Evolutionary conservation across 2,888 invertebrate species (phyloP).

Genomic region (Opisthograptis luteolata): DNA sequence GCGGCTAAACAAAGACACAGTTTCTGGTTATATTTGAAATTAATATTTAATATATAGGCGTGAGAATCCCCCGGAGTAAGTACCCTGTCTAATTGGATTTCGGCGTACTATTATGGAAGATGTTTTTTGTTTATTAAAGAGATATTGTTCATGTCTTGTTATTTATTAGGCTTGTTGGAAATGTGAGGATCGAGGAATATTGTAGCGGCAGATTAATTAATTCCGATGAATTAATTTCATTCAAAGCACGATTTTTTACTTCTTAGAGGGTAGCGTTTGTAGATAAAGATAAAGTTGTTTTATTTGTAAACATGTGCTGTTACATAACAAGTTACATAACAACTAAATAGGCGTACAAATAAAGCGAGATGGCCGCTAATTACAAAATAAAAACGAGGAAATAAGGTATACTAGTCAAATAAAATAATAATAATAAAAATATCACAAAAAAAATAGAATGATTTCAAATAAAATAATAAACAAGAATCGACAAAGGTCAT

Average conservation of each 20-base stretch:
- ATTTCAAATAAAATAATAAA: too few relatives aligned
- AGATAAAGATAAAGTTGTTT: too few relatives aligned
- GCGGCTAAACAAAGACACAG: background rate
- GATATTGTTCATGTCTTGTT: background rate
- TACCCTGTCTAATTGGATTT: constrained; percentile 8
- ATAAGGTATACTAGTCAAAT: too few relatives aligned
- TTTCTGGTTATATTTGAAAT: constrained; percentile 4
- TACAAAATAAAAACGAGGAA: too few relatives aligned
- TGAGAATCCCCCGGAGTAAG: background rate
- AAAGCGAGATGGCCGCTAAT: too few relatives aligned
- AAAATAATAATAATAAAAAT: too few relatives aligned
- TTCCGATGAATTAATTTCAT: background rate
- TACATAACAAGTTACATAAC: too few relatives aligned
- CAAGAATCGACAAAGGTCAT: too few relatives aligned
- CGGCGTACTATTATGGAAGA: background rate
- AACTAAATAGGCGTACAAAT: too few relatives aligned
- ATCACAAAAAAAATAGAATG: too few relatives aligned
- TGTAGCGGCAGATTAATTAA: background rate
- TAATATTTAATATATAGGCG: constrained; percentile 1
- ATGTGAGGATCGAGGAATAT: background rate
- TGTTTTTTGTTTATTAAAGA: background rate
- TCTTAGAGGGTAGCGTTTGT: too few relatives aligned
- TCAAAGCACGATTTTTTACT: background rate
- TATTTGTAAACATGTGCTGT: too few relatives aligned
- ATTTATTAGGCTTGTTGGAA: background rate